phyloP scores from a whole-genome alignment of 2,113 vertebrate species.

The Tursiops truncatus region DNA sequence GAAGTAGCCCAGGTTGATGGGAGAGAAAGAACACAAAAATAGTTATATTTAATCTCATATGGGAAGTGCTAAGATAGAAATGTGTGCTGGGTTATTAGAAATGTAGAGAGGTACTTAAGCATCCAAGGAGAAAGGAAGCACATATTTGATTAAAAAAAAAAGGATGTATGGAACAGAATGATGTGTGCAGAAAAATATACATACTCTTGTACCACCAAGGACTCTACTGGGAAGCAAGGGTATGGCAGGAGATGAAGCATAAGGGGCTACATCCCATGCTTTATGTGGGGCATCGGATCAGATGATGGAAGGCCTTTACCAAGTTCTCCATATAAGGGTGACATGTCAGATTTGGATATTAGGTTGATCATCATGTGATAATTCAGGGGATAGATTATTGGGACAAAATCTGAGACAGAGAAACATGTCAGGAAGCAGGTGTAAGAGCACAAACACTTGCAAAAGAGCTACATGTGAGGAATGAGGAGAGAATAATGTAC shows the following conservation, averaged over 20 bases:
- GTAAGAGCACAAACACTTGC: background rate
- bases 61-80: background rate
- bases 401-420: background rate
- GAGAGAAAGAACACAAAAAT: background rate
- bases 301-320: background rate
- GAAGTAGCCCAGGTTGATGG: background rate
- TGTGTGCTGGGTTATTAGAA: background rate
- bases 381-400: background rate
- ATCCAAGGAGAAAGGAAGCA: background rate
- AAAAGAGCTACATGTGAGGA: background rate
- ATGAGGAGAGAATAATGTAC: background rate
- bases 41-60: background rate
- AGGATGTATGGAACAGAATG: background rate
- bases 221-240: background rate
- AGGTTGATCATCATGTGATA: background rate
- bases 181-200: background rate
- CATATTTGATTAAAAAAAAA: background rate
- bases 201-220: background rate
- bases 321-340: background rate
- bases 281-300: background rate
- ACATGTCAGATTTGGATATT: background rate
- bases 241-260: background rate
- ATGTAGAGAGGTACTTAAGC: background rate
- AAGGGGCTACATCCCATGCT: background rate
- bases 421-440: background rate